Base-by-base conservation (phyloP, 2,113 vertebrate genomes). In the Malurus alboscapulatus region DNA sequence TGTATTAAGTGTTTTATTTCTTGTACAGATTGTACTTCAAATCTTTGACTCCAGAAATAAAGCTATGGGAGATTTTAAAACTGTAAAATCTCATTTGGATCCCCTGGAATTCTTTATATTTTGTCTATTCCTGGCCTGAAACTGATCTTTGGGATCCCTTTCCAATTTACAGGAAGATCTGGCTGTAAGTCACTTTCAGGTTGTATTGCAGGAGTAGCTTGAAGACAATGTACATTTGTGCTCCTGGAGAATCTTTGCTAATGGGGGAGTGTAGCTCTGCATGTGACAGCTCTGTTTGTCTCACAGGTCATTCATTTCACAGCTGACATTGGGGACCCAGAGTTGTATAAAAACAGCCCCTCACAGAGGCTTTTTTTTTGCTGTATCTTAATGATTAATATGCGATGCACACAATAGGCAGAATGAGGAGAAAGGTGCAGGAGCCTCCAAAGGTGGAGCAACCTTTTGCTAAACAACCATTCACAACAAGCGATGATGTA, bases 1-100 rank as follows among this genome's bases (percentile, higher is more conserved):
- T 22, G 8, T 83, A 80, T 77, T 92, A 87, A 91, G 85, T 74
- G 59, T 91, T 95, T 90, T 77, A 87, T 87, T 42, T 81, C 65
- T 55, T 85, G 34, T 76, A 45, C 27, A 72, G n/a, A 86, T 84
- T 38, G 36, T 53, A 84, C 84, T 57, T 80, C 69, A 92, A 75
- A 82, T 67, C 9, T 91, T 69, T 90, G 36, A 67, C n/a, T 85
- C 59, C 32, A 81, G 25, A 88, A 94, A 74, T 67, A 51, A 38
- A 83, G 13, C 20, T 44, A 20, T 61, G 50, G 20, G 40, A 53
- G 24, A 40, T 48, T 84, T 88, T 57, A 30, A 92, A 88, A 74
- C 10, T 3, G 17, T 67, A 76, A 85, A 82, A 87, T 47, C 18
- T 91, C 9, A 7, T 54, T 44, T 65, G 7, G 1, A 5, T 74